These are phyloP conservation scores for Protonibea diacanthus DNA, from an alignment of 2,797 vertebrate genomes.

Conservation along the genomic window DNA sequence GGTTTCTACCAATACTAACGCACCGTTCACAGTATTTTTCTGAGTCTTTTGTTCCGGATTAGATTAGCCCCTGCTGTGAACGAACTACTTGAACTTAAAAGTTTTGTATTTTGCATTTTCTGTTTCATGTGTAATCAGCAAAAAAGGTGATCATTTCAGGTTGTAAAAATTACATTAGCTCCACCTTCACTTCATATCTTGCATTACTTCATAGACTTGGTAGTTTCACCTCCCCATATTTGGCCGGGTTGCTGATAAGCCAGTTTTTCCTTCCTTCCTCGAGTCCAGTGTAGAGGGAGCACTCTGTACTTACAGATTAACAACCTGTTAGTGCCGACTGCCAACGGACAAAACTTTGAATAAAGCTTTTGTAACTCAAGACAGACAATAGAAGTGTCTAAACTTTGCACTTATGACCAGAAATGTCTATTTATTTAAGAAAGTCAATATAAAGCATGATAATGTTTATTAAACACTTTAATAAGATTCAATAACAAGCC, in stretches of 20 bases:
- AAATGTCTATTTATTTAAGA: background rate
- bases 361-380: background rate
- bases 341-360: slow-evolving; percentile 16
- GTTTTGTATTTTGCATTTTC: background rate
- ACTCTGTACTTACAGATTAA: slow-evolving; percentile 81
- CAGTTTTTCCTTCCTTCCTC: slow-evolving; percentile 83
- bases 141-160: slow-evolving; percentile 6
- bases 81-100: background rate
- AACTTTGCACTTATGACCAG: background rate
- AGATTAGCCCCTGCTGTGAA: background rate
- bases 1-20: slow-evolving; percentile 32
- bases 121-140: background rate
- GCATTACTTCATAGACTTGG: slow-evolving; percentile 73
- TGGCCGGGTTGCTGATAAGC: slow-evolving; percentile 86
- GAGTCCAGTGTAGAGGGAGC: slow-evolving; percentile 63
- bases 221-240: slow-evolving; percentile 86
- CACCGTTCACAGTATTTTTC: slow-evolving; percentile 1
- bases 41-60: background rate
- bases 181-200: slow-evolving; percentile 65
- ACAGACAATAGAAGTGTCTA: background rate
- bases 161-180: slow-evolving; percentile 48
- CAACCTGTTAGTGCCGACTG: slow-evolving; percentile 46
- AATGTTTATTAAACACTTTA: slow-evolving; percentile 7
- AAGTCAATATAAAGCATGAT: background rate
- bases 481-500: slow-evolving; percentile 27